Conservation (phyloP, 2,113 vertebrate species). For the Paedocypris sp. region DNA sequence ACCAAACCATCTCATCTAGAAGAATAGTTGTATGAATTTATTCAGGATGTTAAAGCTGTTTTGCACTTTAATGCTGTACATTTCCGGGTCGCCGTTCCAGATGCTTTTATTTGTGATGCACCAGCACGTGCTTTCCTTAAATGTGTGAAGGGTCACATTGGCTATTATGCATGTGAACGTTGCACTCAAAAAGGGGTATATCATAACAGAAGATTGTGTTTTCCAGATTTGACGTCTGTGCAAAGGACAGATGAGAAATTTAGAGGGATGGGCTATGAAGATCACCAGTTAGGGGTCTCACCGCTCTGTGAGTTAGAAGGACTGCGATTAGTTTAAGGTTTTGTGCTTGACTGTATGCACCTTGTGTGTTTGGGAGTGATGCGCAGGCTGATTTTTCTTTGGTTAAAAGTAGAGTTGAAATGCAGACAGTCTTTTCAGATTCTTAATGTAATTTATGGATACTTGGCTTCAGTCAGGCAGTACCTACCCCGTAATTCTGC, state of each 20-base stretch:
- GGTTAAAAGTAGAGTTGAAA: neutral
- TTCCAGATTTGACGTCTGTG: neutral
- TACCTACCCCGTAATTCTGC: constrained; percentile 6
- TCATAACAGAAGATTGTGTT: constrained; percentile 1
- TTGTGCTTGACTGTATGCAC: constrained; percentile 15
- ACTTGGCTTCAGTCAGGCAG: neutral
- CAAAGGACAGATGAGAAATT: constrained; percentile 3
- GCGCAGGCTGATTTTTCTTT: neutral
- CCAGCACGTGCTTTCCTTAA: constrained; percentile 14
- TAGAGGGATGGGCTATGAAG: neutral
- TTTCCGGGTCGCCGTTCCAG: neutral
- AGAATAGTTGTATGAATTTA: constrained; percentile 11
- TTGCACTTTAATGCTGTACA: neutral
- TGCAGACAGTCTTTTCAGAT: neutral
- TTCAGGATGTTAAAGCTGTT: constrained; percentile 4
- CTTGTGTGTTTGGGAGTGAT: constrained; percentile 6
- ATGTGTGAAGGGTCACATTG: constrained; percentile 17
- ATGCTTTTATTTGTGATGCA: constrained; percentile 11
- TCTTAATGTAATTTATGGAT: neutral
- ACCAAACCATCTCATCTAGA: neutral
- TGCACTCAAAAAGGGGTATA: neutral
- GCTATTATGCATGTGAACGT: constrained; percentile 6
- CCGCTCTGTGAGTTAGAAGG: neutral
- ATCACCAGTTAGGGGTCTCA: neutral
- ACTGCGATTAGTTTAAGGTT: neutral